phyloP scores from a whole-genome alignment of 2,888 invertebrate species.

The Eristalinus aeneus region DNA sequence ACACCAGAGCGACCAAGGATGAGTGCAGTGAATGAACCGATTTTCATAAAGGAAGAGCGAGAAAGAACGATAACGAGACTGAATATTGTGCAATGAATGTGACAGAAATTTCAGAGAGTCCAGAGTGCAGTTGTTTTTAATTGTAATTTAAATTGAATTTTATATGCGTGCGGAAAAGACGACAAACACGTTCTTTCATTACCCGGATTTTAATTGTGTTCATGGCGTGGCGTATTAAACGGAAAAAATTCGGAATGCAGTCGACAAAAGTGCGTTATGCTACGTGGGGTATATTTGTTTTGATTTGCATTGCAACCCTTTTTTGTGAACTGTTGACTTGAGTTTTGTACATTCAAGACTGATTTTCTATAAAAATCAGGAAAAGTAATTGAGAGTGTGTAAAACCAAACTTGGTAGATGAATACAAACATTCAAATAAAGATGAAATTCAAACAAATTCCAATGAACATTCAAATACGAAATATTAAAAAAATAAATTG shows the following conservation, averaged over 20 bases:
- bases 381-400: too few species aligned
- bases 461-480: too few species aligned
- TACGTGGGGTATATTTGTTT: not conserved
- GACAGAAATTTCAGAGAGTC: slow-evolving; percentile 15
- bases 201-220: slow-evolving; percentile 9
- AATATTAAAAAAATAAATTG: too few species aligned
- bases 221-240: not conserved
- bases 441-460: too few species aligned
- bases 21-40: not conserved
- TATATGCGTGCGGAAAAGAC: not conserved
- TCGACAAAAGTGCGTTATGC: not conserved
- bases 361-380: too few species aligned
- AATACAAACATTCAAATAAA: too few species aligned
- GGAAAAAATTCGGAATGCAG: not conserved
- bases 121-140: slow-evolving; percentile 32
- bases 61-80: not conserved
- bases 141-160: slow-evolving; percentile 59
- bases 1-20: not conserved
- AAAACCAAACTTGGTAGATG: too few species aligned
- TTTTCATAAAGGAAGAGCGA: not conserved
- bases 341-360: too few species aligned
- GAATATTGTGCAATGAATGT: slow-evolving; percentile 10
- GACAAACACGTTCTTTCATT: slow-evolving; percentile 15
- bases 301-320: not conserved
- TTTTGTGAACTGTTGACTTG: not conserved